Percentiles rank a stretch among this genome's conserved stretches.
phyloP scores from a whole-genome alignment of 2,113 vertebrate genomes.

The Scomber scombrus region DNA sequence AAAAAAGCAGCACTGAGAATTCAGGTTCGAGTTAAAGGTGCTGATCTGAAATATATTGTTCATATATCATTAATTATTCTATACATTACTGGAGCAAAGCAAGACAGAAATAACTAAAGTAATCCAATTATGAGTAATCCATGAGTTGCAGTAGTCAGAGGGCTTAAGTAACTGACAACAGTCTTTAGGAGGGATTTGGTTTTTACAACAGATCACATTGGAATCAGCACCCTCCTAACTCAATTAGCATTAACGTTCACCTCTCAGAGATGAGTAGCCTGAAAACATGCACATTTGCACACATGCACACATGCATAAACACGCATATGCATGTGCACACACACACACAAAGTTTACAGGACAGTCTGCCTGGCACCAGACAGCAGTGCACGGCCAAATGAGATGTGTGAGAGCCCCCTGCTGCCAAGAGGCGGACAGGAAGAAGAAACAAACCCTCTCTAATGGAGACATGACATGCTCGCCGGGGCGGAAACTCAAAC shows the following conservation, averaged over 20 bases:
- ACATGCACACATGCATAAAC: conserved; percentile 31
- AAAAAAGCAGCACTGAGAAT: conserved; percentile 2
- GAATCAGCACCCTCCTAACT: conserved; percentile 64
- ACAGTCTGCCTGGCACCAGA: conserved; percentile 89
- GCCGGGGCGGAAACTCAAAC: conserved; percentile 87
- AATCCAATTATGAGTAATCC: conserved; percentile 73
- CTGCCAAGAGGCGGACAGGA: conserved; percentile 84
- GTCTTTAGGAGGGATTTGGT: conserved; percentile 66
- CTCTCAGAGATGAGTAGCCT: conserved; percentile 62
- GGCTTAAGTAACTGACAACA: conserved; percentile 67
- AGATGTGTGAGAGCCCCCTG: conserved; percentile 87
- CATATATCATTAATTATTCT: conserved; percentile 13
- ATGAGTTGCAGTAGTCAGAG: conserved; percentile 48
- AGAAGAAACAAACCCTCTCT: conserved; percentile 86
- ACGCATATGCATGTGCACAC: conserved; percentile 30
- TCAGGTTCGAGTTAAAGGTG: not conserved
- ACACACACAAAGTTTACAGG: conserved; percentile 64
- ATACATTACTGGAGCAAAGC: conserved; percentile 9
- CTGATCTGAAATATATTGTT: not conserved
- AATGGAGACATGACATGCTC: conserved; percentile 89
- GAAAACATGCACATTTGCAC: conserved; percentile 52
- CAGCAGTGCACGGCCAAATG: conserved; percentile 78
- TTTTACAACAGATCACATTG: conserved; percentile 61
- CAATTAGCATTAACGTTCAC: conserved; percentile 70
- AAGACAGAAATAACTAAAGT: conserved; percentile 56